A percentile compares a stretch with the other conserved stretches of the same genome.
These are phyloP conservation scores for Caretta caretta DNA, from an alignment of 2,113 vertebrate genomes.

Conservation along the genomic window DNA sequence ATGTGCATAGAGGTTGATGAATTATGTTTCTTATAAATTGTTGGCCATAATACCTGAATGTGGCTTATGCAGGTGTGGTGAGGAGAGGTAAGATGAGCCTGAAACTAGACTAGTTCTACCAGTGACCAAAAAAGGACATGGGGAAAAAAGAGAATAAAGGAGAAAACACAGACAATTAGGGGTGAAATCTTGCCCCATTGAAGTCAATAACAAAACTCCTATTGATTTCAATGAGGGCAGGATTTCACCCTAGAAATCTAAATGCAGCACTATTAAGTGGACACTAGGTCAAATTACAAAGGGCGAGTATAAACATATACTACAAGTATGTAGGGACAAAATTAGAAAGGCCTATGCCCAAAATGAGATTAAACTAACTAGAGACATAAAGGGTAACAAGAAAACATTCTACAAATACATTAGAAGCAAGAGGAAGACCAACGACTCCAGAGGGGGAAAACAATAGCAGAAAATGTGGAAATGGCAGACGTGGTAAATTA, in stretches of 20 bases:
- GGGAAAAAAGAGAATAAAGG: not conserved
- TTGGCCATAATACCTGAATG: not conserved
- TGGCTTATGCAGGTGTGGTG: not conserved
- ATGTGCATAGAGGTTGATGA: not conserved
- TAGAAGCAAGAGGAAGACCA: no score
- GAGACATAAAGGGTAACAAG: no score
- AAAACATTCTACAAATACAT: no score
- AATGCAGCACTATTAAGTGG: not conserved
- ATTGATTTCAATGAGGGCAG: not conserved
- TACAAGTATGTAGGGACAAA: no score
- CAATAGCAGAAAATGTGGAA: no score
- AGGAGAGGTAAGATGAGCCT: not conserved
- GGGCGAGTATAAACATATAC: not conserved
- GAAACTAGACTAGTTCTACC: not conserved
- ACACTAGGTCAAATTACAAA: not conserved
- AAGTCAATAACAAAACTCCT: not conserved
- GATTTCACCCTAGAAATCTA: not conserved
- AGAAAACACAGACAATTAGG: not conserved
- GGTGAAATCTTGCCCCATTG: not conserved
- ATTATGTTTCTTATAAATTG: not conserved
- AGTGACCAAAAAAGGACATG: not conserved
- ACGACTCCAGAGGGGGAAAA: no score
- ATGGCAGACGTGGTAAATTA: no score
- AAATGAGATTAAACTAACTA: no score
- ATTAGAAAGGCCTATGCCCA: no score